Evolutionary conservation across 2,113 vertebrate genomes (phyloP), one percentile per base, ranked within the genome.

Genomic region (Crotophaga sulcirostris): DNA sequence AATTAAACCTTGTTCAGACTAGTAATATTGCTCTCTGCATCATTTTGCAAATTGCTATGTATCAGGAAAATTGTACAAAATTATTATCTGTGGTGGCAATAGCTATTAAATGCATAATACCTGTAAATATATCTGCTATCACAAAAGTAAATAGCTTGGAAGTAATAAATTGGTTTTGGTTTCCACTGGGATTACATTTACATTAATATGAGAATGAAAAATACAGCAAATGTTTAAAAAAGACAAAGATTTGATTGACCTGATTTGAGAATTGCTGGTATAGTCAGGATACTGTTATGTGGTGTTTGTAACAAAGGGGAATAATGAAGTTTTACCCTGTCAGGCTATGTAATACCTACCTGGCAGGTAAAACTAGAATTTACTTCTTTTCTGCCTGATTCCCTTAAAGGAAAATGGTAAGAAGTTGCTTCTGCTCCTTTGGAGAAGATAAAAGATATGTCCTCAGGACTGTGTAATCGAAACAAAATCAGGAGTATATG

Each of bases 41-140:
- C 86, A 67, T 94, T 93, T 93, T 95, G 91, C 87, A 97, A 97
- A 96, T 97, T 97, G 82, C 89, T 90, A 70, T 11, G 23, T 95
- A 96, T 95, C 91, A 89, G 62, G 86, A 92, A 94, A 94, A 97
- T 93, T 95, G 42, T 69, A 68, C 45, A 76, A 76, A n/a, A n/a
- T n/a, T 95, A 92, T 91, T 91, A 60, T 93, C 86, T 84, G 66
- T 15, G 10, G 69, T 88, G 80, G 68, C 51, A 95, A 76, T 87
- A 96, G 64, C 84, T 92, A 88, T 96, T 96, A 95, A 95, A 79
- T 83, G 29, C 51, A 60, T 74, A 87, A 88, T 81, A 89, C 74
- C 89, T 90, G 76, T 95, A 97, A 96, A 97, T 95, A 93, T 24
- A 64, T 40, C 88, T 75, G 34, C 76, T 89, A 67, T 68, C 69